phyloP scores from a whole-genome alignment of 2,113 vertebrate species.

The Ondatra zibethicus region DNA sequence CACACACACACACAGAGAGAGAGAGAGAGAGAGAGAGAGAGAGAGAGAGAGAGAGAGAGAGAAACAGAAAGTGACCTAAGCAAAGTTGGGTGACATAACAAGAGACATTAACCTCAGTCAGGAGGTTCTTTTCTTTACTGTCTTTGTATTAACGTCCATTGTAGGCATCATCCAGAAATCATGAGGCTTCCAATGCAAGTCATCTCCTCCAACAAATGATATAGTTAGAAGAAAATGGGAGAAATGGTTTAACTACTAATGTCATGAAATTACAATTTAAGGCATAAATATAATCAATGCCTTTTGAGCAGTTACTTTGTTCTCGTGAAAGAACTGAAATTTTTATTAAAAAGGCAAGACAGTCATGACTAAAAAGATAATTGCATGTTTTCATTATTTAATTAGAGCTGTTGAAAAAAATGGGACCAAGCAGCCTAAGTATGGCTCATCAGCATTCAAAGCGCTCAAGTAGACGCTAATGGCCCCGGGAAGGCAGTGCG shows the following conservation, averaged over 20 bases:
- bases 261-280: constrained; percentile 66
- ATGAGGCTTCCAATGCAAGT: neutral
- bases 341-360: constrained; percentile 78
- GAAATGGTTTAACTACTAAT: constrained; percentile 61
- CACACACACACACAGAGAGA: neutral
- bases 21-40: neutral
- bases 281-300: constrained; percentile 68
- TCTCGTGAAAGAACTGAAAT: constrained; percentile 74
- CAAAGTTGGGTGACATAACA: neutral
- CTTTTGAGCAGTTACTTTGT: constrained; percentile 75
- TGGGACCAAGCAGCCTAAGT: constrained; percentile 50
- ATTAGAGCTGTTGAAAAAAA: constrained; percentile 73
- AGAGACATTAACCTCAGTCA: neutral
- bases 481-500: neutral
- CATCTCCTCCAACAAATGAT: neutral
- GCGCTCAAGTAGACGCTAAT: constrained; percentile 26
- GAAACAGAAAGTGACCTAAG: neutral
- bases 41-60: neutral
- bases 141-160: neutral
- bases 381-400: constrained; percentile 78
- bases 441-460: constrained; percentile 58
- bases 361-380: constrained; percentile 82
- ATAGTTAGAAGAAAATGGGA: constrained; percentile 35
- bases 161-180: neutral
- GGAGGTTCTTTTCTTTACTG: neutral